Evolutionary conservation across 2,888 invertebrate species (phyloP), one percentile per base, ranked within the genome.

Genomic region (Thymelicus sylvestris): DNA sequence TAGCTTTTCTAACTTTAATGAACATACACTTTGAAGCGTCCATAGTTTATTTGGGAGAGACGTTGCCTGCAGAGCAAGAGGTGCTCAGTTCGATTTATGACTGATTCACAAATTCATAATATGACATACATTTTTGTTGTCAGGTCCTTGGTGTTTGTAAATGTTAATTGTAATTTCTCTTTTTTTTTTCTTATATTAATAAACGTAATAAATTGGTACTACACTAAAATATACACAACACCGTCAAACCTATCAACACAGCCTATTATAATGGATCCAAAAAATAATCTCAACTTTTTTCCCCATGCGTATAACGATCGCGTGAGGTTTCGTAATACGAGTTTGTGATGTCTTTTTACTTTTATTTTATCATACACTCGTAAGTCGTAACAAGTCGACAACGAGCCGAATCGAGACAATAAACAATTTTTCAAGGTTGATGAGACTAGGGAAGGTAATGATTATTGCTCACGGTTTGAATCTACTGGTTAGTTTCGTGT

Each of bases 391-490:
- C 90, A 90, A 91, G 92, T 92, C 89, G 87, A 91, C 91, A 90
- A 92, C 89, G 86, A 91, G 89, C 87, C 86, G 89, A 86, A 86
- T 85, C 89, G 85, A 90, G 89, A 92, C 92, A 91, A 92, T 92
- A 90, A 91, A 89, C 81, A 87, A 87, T 91, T 83, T 89, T 86
- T 87, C 90, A 88, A 92, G 89, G 84, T 83, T 91, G 92, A 91
- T 90, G 91, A 89, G 88, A 82, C 82, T 82, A 81, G 82, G 83
- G 47, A 59, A 89, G 88, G 86, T 92, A 92, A 92, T 92, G 91
- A 92, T 91, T 89, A 91, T 90, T 92, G 88, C 89, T 86, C 85
- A 87, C 89, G 89, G 88, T 87, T 71, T 39, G 71, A 55, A 52
- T 52, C 66, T 88, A 85, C 88, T 88, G 88, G 81, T 80, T 79